Conservation (phyloP, 2,888 invertebrate genomes). For the Notocelia uddmanniana region DNA sequence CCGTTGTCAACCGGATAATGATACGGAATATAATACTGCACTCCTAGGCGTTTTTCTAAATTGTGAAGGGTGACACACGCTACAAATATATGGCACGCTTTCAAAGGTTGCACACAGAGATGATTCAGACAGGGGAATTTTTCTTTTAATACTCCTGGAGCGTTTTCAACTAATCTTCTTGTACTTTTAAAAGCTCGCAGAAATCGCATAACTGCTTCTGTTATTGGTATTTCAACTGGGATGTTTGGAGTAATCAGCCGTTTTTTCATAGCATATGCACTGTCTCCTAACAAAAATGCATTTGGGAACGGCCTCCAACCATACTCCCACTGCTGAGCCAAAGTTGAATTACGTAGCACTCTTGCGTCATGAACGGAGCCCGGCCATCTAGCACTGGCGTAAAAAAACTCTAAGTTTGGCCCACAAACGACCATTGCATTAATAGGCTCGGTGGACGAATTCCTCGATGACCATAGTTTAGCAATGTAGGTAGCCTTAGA, state of each 20-base stretch:
- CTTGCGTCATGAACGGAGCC: not conserved
- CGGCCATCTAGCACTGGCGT: conserved; percentile 14
- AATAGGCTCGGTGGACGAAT: no score
- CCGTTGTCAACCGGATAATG: no score
- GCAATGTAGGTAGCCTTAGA: no score
- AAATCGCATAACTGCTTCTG: not conserved
- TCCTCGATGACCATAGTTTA: no score
- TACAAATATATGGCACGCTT: not conserved
- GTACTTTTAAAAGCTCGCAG: not conserved
- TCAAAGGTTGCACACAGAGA: not conserved
- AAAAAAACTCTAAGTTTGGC: conserved; percentile 11
- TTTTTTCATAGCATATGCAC: not conserved
- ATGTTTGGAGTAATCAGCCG: not conserved
- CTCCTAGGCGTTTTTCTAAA: no score
- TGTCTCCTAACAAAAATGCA: no score
- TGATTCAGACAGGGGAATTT: not conserved
- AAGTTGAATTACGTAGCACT: not conserved
- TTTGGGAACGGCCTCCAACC: no score
- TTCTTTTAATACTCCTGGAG: conserved; percentile 1
- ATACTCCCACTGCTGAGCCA: no score
- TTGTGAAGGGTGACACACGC: no score
- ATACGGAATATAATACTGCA: no score
- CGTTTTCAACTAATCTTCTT: not conserved
- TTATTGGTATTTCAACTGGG: not conserved
- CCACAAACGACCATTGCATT: conserved; percentile 7